phyloP scores from a whole-genome alignment of 1,140 invertebrate species.

The Protaetia brevitarsis region DNA sequence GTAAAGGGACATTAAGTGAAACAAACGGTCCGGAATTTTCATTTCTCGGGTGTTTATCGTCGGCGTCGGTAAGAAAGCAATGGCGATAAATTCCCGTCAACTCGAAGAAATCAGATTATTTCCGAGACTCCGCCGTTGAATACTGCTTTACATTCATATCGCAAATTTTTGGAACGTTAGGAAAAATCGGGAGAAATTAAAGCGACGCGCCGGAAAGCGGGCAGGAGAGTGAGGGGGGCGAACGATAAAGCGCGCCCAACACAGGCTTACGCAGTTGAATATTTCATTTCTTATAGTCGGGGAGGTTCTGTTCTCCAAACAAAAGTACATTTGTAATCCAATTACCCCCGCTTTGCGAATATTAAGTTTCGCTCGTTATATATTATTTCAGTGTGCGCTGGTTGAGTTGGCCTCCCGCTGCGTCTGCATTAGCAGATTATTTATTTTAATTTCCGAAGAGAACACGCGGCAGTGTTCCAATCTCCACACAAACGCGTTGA shows the following conservation, averaged over 20 bases:
- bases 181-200: constrained; percentile 19
- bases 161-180: not conserved
- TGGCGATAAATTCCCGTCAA: constrained; percentile 3
- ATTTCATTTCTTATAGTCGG: constrained; percentile 36
- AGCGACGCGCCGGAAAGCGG: not conserved
- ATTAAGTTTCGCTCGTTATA: constrained; percentile 35
- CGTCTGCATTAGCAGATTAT: constrained; percentile 29
- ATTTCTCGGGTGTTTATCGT: constrained; percentile 18
- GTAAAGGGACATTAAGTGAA: too few species aligned
- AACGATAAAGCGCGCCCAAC: not conserved
- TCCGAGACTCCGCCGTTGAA: not conserved
- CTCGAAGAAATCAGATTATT: constrained; percentile 1
- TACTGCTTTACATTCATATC: constrained; percentile 11
- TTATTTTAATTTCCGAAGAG: constrained; percentile 36
- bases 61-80: not conserved
- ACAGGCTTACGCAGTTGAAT: constrained; percentile 28
- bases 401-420: constrained; percentile 12
- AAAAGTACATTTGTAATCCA: constrained; percentile 39
- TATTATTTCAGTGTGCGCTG: constrained; percentile 33
- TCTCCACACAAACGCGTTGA: too few species aligned
- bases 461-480: too few species aligned
- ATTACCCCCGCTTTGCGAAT: constrained; percentile 37
- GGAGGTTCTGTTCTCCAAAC: constrained; percentile 31
- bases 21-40: too few species aligned
- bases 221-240: not conserved